phyloP scores from a whole-genome alignment of 2,797 vertebrate species.

The Sciurus vulgaris region DNA sequence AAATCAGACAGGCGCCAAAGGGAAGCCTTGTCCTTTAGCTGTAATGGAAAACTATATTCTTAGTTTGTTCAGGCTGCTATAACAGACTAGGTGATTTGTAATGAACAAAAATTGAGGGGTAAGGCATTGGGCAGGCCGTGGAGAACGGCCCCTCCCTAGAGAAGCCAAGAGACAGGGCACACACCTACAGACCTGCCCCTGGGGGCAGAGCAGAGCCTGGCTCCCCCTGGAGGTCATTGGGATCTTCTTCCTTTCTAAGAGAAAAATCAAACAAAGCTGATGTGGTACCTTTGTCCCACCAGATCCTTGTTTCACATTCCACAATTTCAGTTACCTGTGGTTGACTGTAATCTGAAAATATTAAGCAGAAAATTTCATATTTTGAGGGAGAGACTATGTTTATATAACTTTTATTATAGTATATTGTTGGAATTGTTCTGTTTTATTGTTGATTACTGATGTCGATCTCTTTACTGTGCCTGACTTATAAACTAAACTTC shows the following conservation, averaged over 20 bases:
- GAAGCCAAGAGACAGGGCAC: neutral
- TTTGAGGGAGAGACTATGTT: neutral
- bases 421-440: neutral
- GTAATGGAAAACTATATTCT: no score
- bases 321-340: neutral
- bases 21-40: neutral
- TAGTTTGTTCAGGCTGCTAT: no score
- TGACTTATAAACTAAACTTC: neutral
- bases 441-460: neutral
- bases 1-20: neutral
- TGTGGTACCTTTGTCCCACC: neutral
- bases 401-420: neutral
- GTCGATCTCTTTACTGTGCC: neutral
- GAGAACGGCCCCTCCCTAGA: neutral
- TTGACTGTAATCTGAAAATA: no score
- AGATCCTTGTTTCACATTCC: neutral
- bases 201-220: neutral
- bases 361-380: neutral
- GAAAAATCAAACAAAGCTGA: no score
- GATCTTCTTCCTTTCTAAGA: neutral
- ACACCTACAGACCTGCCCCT: rapidly evolving
- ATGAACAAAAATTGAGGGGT: no score
- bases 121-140: no score
- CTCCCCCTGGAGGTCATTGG: neutral
- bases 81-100: no score